Evolutionary conservation across 2,888 invertebrate species (phyloP).

Genomic region (Pocota personata): DNA sequence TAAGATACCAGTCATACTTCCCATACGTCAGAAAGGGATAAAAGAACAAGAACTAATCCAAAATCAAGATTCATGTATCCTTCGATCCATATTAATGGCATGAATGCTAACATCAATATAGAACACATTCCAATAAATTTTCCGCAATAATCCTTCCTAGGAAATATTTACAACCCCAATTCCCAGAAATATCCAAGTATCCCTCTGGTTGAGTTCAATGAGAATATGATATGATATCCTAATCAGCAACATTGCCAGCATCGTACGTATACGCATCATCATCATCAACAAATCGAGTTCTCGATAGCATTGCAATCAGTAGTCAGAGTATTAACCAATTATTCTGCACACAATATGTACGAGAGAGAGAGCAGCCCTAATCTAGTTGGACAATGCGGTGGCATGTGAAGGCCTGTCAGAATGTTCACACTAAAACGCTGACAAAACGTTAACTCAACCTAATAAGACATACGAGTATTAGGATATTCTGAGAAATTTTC

Average conservation of each 20-base stretch:
- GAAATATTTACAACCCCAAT: not conserved
- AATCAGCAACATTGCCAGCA: slow-evolving; percentile 14
- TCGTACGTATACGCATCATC: not conserved
- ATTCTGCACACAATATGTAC: slow-evolving; percentile 22
- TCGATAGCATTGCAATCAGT: slow-evolving; percentile 61
- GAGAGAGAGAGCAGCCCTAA: not conserved
- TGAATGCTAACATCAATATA: not conserved
- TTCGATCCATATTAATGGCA: slow-evolving; percentile 23
- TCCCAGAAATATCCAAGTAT: not conserved
- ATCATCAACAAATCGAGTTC: slow-evolving; percentile 24
- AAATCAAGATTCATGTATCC: slow-evolving; percentile 16
- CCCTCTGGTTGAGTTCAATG: not conserved
- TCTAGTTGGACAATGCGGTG: not conserved
- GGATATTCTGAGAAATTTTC: slow-evolving; percentile 14
- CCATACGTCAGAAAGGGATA: not conserved
- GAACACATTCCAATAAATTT: slow-evolving; percentile 53
- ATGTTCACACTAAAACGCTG: not conserved
- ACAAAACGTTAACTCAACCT: not conserved
- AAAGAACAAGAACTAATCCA: not conserved
- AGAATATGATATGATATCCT: slow-evolving; percentile 26
- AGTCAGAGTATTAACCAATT: slow-evolving; percentile 64
- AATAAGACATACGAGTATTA: not conserved
- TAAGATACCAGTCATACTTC: slow-evolving; percentile 1
- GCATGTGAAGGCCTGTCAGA: not conserved
- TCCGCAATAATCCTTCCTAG: slow-evolving; percentile 10